Conservation (phyloP, 1,140 invertebrate species). For the Choristoneura fumiferana region DNA sequence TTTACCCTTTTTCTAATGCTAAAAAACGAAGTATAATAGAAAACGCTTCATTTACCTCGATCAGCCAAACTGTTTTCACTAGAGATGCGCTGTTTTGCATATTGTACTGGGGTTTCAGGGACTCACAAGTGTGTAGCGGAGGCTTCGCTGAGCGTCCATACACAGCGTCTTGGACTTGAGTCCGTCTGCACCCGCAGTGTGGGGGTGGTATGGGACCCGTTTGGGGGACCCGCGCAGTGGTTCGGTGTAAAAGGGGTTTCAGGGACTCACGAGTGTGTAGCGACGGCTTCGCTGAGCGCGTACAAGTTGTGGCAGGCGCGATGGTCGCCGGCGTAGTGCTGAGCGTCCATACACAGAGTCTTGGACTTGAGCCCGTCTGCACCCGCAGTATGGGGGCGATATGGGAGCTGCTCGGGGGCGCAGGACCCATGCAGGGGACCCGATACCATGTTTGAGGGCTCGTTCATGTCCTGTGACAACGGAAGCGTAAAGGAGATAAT, state of each 20-base stretch:
- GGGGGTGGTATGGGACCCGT: conserved; percentile 85
- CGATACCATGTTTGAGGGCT: conserved; percentile 90
- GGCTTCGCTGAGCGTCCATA: conserved; percentile 88
- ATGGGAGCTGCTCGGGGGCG: conserved; percentile 83
- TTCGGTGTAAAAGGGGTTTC: no score
- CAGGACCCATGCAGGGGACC: conserved; percentile 81
- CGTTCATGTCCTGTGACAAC: conserved; percentile 96
- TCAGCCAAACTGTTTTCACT: no score
- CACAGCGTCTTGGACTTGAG: conserved; percentile 89
- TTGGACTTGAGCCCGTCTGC: conserved; percentile 81
- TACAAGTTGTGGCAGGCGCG: conserved; percentile 93
- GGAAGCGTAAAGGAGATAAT: no score
- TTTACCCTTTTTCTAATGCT: no score
- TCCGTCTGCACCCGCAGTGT: conserved; percentile 70
- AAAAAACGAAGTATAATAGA: no score
- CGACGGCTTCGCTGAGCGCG: conserved; percentile 85
- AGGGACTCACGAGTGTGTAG: conserved; percentile 88
- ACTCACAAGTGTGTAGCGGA: conserved; percentile 87
- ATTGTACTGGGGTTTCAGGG: no score
- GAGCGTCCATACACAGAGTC: conserved; percentile 91
- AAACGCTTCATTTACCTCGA: no score
- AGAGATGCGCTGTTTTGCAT: no score
- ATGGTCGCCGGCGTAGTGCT: conserved; percentile 84
- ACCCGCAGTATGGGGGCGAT: conserved; percentile 80
- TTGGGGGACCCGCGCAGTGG: conserved; percentile 81